Evolutionary conservation across 2,888 invertebrate species (phyloP).

Genomic region (Mylabris sibirica): DNA sequence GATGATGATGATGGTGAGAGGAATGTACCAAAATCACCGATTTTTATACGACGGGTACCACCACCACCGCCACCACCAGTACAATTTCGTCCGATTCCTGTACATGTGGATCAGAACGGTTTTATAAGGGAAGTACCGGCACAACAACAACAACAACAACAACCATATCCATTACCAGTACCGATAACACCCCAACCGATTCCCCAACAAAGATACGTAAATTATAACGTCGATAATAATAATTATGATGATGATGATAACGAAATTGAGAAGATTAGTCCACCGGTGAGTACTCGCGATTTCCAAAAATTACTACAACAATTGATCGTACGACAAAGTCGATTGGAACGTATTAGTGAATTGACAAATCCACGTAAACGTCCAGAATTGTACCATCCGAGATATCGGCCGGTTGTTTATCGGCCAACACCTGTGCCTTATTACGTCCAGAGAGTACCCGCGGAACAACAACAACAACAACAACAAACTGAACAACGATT

Average conservation of each 20-base stretch:
- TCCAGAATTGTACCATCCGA: conserved; percentile 35
- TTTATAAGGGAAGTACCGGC: conserved; percentile 52
- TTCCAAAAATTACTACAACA: conserved; percentile 73
- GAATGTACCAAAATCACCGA: conserved; percentile 47
- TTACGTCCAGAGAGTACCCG: conserved; percentile 39
- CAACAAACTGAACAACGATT: conserved; percentile 38
- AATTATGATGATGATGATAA: conserved; percentile 50
- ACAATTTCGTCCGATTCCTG: conserved; percentile 54
- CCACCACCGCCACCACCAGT: conserved; percentile 43
- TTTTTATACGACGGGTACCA: conserved; percentile 44
- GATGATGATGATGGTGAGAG: conserved; percentile 40
- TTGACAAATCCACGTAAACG: conserved; percentile 56
- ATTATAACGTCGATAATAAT: too few species aligned
- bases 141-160: conserved; percentile 35
- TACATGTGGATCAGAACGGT: conserved; percentile 58
- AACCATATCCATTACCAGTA: conserved; percentile 46
- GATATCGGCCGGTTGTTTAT: conserved; percentile 28
- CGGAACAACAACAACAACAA: conserved; percentile 15
- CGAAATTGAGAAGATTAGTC: conserved; percentile 68
- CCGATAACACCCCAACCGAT: conserved; percentile 40
- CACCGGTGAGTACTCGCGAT: conserved; percentile 76
- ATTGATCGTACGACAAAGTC: conserved; percentile 70
- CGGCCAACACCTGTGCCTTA: conserved; percentile 41
- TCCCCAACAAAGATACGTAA: conserved; percentile 35
- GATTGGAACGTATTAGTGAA: conserved; percentile 66